These are phyloP conservation scores for Selene dorsalis DNA, from an alignment of 2,797 vertebrate species.

Conservation along the genomic window DNA sequence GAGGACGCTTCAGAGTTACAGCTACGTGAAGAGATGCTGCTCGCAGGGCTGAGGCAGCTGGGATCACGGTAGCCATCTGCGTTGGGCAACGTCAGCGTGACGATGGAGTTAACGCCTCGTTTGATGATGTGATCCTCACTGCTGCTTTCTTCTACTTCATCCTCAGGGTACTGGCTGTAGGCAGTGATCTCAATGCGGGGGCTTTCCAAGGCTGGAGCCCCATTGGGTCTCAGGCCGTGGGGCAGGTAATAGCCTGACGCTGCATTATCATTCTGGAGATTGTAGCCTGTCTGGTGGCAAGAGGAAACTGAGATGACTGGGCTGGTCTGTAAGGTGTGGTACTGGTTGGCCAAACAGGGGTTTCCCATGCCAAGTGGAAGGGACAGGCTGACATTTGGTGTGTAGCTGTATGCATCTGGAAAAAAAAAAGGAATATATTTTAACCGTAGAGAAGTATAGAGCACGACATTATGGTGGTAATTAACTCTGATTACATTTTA, in stretches of 20 bases:
- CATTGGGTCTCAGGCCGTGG: constrained; percentile 87
- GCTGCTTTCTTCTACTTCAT: constrained; percentile 87
- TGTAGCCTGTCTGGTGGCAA: constrained; percentile 88
- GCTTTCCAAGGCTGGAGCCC: constrained; percentile 91
- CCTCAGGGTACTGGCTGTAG: constrained; percentile 93
- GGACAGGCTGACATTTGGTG: constrained; percentile 88
- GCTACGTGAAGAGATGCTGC: constrained; percentile 96
- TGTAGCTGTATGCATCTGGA: constrained; percentile 93
- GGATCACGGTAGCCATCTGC: constrained; percentile 95
- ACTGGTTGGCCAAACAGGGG: constrained; percentile 88
- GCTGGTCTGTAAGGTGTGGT: constrained; percentile 92
- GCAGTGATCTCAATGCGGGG: constrained; percentile 98
- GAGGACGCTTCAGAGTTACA: constrained; percentile 97
- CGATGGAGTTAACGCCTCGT: constrained; percentile 89
- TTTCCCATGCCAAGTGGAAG: constrained; percentile 89
- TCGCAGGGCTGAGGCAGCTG: constrained; percentile 94
- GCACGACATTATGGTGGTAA: constrained; percentile 28
- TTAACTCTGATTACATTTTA: constrained; percentile 53
- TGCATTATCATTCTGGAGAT: constrained; percentile 84
- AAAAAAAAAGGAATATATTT: constrained; percentile 50
- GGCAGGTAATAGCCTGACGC: constrained; percentile 88
- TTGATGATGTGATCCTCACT: constrained; percentile 80
- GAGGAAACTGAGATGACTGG: constrained; percentile 88
- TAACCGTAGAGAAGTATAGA: constrained; percentile 4
- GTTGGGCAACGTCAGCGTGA: constrained; percentile 92